Conservation (phyloP, 2,797 vertebrate genomes). For the Sarcoramphus papa region DNA sequence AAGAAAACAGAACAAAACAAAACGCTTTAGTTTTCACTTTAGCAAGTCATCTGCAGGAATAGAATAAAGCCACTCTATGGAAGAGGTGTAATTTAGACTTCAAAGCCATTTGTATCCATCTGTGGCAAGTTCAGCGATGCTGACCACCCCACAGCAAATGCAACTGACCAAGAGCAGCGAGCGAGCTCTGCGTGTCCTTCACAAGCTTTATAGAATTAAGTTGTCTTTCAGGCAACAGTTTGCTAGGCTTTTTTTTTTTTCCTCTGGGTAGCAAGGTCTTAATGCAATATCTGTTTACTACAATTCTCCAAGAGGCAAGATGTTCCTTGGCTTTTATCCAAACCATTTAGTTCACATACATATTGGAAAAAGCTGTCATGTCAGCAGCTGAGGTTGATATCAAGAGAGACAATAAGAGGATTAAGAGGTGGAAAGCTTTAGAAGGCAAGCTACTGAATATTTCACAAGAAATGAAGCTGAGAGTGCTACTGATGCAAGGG, state of each 20-base stretch:
- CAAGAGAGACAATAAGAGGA: slow-evolving; percentile 48
- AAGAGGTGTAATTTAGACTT: background rate
- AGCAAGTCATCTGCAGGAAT: background rate
- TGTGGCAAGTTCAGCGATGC: background rate
- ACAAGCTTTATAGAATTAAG: background rate
- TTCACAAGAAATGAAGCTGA: slow-evolving; percentile 3
- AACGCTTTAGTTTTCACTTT: background rate
- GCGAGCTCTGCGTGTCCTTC: background rate
- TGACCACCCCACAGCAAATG: background rate
- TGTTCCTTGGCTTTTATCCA: slow-evolving; percentile 49
- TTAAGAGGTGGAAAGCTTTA: slow-evolving; percentile 40
- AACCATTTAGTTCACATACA: slow-evolving; percentile 42
- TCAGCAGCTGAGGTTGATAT: slow-evolving; percentile 48
- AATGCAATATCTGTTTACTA: slow-evolving; percentile 47
- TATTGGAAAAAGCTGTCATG: slow-evolving; percentile 51
- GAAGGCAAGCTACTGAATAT: slow-evolving; percentile 46
- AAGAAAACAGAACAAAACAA: background rate
- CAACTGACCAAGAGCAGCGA: background rate
- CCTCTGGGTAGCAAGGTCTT: background rate
- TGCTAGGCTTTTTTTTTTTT: background rate
- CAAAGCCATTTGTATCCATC: background rate
- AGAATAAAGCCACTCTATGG: background rate
- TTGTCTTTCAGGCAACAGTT: background rate
- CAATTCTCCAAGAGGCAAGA: slow-evolving; percentile 1
- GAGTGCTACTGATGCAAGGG: background rate